Evolutionary conservation across 2,888 invertebrate species (phyloP), one percentile per base, ranked within the genome.

Genomic region (Graphium colonna): DNA sequence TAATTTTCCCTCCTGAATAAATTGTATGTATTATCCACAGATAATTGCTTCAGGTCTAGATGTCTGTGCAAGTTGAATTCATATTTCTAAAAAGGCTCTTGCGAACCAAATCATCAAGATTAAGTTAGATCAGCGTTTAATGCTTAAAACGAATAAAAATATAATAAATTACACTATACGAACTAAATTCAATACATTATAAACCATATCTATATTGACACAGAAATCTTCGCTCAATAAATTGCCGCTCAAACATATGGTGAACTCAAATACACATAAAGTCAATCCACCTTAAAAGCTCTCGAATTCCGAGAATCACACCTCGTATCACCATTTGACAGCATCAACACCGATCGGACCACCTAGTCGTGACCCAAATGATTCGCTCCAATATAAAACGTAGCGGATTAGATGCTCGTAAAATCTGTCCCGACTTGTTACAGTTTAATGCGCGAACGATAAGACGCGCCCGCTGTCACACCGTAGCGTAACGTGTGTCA

Each of bases 331-430:
- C 36, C 36, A 36, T 36, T 36, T 36, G 36, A 36, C 31, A 31
- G 31, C 31, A 21, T 18, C 33, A 31, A 13, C 12, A 12, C 15
- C 8, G n/a, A 17, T 16, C 47, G 60, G 68, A 67, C 68, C 71
- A 70, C 68, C 69, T 58, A 60, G 64, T 51, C 28, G 58, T 60
- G 58, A 61, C 59, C 60, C 61, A 58, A 61, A 66, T 61, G 57
- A 51, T 55, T 57, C 56, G 42, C 46, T 52, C 51, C 51, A 55
- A 61, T 65, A 62, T 65, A 62, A 62, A 60, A 60, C 64, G 59
- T 63, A 65, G 62, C 69, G 69, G 71, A 75, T 77, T 77, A 76
- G 73, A 65, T 52, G 61, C 58, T 79, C 77, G 74, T 83, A 79
- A 81, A 80, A 71, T 63, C 65, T 54, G 62, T 68, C 67, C 60